A percentile compares a stretch with the other conserved stretches of the same genome.
phyloP scores from a whole-genome alignment of 2,797 vertebrate genomes.

The Sebastes matsubarae region DNA sequence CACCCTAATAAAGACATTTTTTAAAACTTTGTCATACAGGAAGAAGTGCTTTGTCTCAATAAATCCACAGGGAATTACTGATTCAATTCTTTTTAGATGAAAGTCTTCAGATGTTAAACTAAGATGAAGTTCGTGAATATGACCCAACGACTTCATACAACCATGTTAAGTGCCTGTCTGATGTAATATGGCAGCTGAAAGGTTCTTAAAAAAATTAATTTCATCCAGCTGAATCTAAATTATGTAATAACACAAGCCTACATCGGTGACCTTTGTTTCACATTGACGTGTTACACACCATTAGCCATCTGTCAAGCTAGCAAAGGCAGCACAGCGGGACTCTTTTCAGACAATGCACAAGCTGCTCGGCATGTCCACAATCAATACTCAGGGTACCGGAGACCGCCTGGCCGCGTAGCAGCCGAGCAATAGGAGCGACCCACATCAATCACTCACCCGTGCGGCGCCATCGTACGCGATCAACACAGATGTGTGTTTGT shows the following conservation, averaged over 20 bases:
- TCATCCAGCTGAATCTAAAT: slow-evolving; percentile 50
- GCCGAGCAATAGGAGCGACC: neutral
- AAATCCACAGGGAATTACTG: neutral
- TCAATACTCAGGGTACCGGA: slow-evolving; percentile 41
- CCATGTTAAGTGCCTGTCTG: neutral
- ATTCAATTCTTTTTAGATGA: neutral
- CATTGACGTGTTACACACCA: slow-evolving; percentile 57
- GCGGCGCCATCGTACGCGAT: neutral
- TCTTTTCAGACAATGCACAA: slow-evolving; percentile 60
- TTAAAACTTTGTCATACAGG: neutral
- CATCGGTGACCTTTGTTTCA: slow-evolving; percentile 66
- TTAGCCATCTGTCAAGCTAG: slow-evolving; percentile 77
- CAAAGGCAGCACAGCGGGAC: slow-evolving; percentile 57
- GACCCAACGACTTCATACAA: neutral
- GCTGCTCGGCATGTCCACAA: slow-evolving; percentile 56
- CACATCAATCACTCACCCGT: neutral
- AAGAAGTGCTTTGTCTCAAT: neutral
- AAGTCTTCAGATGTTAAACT: neutral
- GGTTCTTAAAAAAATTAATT: slow-evolving; percentile 30
- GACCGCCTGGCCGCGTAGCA: neutral
- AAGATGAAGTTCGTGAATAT: neutral
- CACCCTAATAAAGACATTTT: neutral
- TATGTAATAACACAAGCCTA: slow-evolving; percentile 47
- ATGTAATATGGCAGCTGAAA: slow-evolving; percentile 26
- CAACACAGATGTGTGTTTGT: neutral